These are phyloP conservation scores for Garrulus glandarius DNA, from an alignment of 2,797 vertebrate species.

Conservation along the genomic window DNA sequence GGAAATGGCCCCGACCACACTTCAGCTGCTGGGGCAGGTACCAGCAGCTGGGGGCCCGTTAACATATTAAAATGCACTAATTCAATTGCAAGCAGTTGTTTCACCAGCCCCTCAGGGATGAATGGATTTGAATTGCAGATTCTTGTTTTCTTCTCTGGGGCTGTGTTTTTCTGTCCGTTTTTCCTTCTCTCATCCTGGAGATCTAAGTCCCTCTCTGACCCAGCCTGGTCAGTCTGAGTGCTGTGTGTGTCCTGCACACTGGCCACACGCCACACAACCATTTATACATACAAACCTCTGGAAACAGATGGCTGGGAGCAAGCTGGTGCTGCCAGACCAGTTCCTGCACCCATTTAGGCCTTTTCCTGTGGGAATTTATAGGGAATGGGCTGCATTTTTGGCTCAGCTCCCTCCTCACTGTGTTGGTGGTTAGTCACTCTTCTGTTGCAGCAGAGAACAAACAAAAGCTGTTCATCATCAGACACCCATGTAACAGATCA, in stretches of 20 bases:
- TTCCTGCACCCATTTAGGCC: not conserved
- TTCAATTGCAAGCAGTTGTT: constrained; percentile 44
- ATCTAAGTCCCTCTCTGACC: not conserved
- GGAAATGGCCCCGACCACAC: not conserved
- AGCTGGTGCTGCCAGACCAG: not conserved
- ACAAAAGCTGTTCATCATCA: not conserved
- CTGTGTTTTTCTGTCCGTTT: not conserved
- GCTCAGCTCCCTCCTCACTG: not conserved
- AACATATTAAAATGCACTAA: constrained; percentile 51
- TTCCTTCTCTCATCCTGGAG: not conserved
- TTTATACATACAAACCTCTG: accelerated
- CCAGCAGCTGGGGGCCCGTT: constrained; percentile 7
- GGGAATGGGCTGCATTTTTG: not conserved
- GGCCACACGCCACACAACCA: not conserved
- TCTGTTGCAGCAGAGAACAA: not conserved
- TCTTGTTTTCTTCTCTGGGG: not conserved
- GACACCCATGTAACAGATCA: not conserved
- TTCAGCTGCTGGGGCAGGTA: not conserved
- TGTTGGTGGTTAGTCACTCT: not conserved
- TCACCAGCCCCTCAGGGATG: not conserved
- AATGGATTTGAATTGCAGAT: constrained; percentile 46
- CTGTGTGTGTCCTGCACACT: accelerated
- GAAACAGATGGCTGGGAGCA: not conserved
- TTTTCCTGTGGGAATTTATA: not conserved
- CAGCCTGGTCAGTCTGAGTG: not conserved